phyloP scores from a whole-genome alignment of 2,113 vertebrate genomes.

The Rhinoderma darwinii region DNA sequence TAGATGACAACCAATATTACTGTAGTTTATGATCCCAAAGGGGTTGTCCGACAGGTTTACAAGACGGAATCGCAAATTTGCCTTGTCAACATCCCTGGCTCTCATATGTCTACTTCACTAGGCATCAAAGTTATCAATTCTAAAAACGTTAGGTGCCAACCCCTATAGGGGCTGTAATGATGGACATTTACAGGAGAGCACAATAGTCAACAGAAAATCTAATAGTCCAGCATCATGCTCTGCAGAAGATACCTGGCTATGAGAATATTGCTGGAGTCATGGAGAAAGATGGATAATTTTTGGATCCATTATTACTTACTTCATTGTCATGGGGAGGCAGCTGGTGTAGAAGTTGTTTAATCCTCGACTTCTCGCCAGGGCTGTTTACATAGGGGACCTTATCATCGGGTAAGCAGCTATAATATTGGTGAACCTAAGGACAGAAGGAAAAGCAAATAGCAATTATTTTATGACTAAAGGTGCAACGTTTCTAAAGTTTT shows the following conservation, averaged over 20 bases:
- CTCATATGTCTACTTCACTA: too few species aligned
- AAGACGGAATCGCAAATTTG: too few species aligned
- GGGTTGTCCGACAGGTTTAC: too few species aligned
- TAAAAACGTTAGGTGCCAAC: too few species aligned
- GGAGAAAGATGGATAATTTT: not conserved
- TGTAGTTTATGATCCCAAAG: too few species aligned
- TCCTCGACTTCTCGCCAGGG: slow-evolving; percentile 93
- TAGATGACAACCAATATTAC: too few species aligned
- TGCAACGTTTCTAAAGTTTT: not conserved
- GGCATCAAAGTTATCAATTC: too few species aligned
- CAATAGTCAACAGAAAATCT: too few species aligned
- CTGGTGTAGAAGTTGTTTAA: slow-evolving; percentile 97
- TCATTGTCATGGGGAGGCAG: slow-evolving; percentile 98
- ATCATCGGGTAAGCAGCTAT: slow-evolving; percentile 96
- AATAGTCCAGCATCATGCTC: too few species aligned
- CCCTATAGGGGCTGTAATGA: too few species aligned
- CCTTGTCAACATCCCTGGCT: too few species aligned
- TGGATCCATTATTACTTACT: slow-evolving; percentile 74
- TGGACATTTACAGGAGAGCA: too few species aligned
- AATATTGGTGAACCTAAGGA: slow-evolving; percentile 94
- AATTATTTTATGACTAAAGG: not conserved
- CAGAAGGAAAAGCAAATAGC: not conserved
- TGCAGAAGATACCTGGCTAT: not conserved
- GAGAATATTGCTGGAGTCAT: not conserved
- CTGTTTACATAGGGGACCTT: slow-evolving; percentile 99